Conservation (phyloP, 2,888 invertebrate genomes). For the Macropis europaea region DNA sequence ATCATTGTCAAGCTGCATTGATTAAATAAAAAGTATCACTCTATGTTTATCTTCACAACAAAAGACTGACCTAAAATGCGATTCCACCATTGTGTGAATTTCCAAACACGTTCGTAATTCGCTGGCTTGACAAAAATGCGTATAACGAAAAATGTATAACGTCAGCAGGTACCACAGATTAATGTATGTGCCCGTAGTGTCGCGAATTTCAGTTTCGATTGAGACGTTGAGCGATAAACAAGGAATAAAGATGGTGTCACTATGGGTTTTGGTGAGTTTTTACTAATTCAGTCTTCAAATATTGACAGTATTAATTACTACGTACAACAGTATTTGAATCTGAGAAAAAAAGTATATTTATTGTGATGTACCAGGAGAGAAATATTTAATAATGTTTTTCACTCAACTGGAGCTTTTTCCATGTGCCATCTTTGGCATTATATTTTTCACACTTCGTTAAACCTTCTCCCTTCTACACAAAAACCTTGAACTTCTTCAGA, state of each 20-base stretch:
- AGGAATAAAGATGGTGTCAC: constrained; percentile 3
- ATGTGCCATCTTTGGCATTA: too few relatives aligned
- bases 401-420: too few relatives aligned
- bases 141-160: constrained; percentile 4
- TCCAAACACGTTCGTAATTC: neutral
- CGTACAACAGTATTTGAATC: neutral
- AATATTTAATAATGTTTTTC: too few relatives aligned
- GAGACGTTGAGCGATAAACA: constrained; percentile 7
- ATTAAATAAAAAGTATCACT: too few relatives aligned
- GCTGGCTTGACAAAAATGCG: constrained; percentile 28
- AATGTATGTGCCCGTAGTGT: constrained; percentile 16
- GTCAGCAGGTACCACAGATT: constrained; percentile 39
- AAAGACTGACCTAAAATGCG: constrained; percentile 5
- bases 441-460: too few relatives aligned
- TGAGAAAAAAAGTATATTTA: too few relatives aligned
- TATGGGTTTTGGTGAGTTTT: constrained; percentile 37
- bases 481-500: too few relatives aligned
- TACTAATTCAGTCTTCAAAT: neutral
- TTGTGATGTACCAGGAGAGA: too few relatives aligned
- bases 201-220: constrained; percentile 25
- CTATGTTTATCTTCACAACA: neutral
- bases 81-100: neutral
- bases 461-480: too few relatives aligned
- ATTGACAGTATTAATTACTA: neutral
- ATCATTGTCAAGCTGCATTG: too few relatives aligned